Percentiles rank a stretch among this genome's conserved stretches.
Evolutionary conservation across 2,113 vertebrate species (phyloP).

Genomic region (Syngnathus scovelli): DNA sequence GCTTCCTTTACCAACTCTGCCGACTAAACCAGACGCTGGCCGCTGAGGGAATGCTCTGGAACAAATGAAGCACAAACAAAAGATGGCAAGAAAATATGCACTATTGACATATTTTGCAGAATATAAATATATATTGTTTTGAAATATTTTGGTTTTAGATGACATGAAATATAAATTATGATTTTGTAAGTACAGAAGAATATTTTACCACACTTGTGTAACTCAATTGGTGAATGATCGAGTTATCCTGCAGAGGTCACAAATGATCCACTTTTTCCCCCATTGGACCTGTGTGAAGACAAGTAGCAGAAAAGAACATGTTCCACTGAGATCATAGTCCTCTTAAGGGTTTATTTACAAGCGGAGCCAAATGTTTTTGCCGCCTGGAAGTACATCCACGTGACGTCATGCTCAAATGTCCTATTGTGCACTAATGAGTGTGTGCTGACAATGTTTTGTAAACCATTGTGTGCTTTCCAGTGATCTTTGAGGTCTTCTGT

Average conservation of each 20-base stretch:
- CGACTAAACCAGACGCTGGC: constrained; percentile 76
- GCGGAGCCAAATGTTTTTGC: too few species aligned
- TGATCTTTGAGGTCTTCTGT: too few species aligned
- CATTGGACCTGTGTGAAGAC: background rate
- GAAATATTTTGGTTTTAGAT: too few species aligned
- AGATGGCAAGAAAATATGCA: background rate
- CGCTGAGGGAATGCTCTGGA: constrained; percentile 64
- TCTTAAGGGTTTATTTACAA: too few species aligned
- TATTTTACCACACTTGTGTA: background rate
- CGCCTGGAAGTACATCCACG: too few species aligned
- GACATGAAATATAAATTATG: too few species aligned
- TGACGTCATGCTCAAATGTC: too few species aligned
- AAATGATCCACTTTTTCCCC: background rate
- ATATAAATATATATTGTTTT: too few species aligned
- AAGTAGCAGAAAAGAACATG: background rate
- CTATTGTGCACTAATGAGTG: too few species aligned
- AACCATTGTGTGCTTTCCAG: too few species aligned
- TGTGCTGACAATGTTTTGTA: too few species aligned
- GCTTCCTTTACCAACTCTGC: constrained; percentile 90
- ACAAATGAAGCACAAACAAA: constrained; percentile 34
- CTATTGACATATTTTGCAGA: too few species aligned
- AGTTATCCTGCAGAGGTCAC: background rate
- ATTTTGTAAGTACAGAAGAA: background rate
- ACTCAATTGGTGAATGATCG: background rate
- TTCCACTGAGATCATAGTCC: background rate